A percentile compares a stretch with the other conserved stretches of the same genome.
These are phyloP conservation scores for Eciton burchellii DNA, from an alignment of 1,140 invertebrate species.

Conservation along the genomic window DNA sequence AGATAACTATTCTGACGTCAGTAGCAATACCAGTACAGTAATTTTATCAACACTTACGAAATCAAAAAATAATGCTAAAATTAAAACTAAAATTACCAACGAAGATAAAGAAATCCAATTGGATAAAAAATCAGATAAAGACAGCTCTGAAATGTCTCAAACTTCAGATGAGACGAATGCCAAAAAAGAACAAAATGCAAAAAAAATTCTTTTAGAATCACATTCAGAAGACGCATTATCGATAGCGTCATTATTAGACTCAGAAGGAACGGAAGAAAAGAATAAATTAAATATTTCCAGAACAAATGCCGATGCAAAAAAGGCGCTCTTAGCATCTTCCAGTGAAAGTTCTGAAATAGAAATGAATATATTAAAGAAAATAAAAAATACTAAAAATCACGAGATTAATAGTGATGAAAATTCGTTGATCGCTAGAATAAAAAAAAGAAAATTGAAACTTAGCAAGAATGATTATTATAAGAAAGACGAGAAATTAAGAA, in stretches of 20 bases:
- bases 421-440: not conserved
- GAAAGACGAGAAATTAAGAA: slow-evolving; percentile 73
- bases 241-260: slow-evolving; percentile 11
- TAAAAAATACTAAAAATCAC: slow-evolving; percentile 13
- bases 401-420: not conserved
- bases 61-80: not conserved
- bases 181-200: slow-evolving; percentile 15
- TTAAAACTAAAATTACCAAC: not conserved
- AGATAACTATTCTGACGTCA: not conserved
- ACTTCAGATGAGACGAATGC: not conserved
- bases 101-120: not conserved
- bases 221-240: slow-evolving; percentile 52
- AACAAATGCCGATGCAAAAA: slow-evolving; percentile 40
- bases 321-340: slow-evolving; percentile 54
- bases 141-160: not conserved
- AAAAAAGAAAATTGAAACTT: slow-evolving; percentile 45
- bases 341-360: slow-evolving; percentile 35
- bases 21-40: slow-evolving; percentile 22
- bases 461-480: slow-evolving; percentile 63
- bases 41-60: not conserved
- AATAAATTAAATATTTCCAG: slow-evolving; percentile 3
- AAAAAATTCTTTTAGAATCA: slow-evolving; percentile 55
- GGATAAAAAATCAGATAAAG: not conserved
- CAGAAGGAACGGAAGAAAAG: not conserved
- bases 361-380: not conserved